Percentiles rank a stretch among this genome's conserved stretches.
These are phyloP conservation scores for Agrochola macilenta DNA, from an alignment of 2,888 invertebrate genomes.

Conservation along the genomic window DNA sequence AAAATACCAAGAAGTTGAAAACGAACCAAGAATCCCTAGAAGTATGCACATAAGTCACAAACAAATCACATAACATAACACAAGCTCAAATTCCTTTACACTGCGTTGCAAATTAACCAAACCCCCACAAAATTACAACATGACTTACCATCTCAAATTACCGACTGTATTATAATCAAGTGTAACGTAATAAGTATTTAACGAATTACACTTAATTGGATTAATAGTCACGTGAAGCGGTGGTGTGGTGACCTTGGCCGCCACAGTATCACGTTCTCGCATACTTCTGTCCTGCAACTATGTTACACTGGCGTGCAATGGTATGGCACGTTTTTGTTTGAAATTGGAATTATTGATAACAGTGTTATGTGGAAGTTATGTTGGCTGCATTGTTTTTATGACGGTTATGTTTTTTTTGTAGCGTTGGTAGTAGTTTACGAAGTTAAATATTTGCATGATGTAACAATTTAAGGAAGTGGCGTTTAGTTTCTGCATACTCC, in stretches of 20 bases:
- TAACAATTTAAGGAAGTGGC: neutral
- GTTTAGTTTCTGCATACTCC: neutral
- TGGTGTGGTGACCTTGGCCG: slow-evolving; percentile 64
- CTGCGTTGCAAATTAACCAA: slow-evolving; percentile 30
- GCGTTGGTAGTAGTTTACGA: neutral
- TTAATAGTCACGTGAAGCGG: slow-evolving; percentile 66
- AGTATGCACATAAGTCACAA: neutral
- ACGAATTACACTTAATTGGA: slow-evolving; percentile 59
- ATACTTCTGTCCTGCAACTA: slow-evolving; percentile 53
- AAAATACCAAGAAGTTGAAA: neutral
- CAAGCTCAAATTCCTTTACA: slow-evolving; percentile 12
- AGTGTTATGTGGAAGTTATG: slow-evolving; percentile 31
- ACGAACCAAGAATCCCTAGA: neutral
- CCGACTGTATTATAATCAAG: slow-evolving; percentile 9
- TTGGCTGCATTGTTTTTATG: slow-evolving; percentile 12
- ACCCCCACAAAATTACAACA: slow-evolving; percentile 38
- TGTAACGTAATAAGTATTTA: slow-evolving; percentile 45
- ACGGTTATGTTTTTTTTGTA: slow-evolving; percentile 24
- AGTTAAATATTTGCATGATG: neutral
- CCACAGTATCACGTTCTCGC: slow-evolving; percentile 63
- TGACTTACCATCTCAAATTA: slow-evolving; percentile 41
- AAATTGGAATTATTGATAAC: slow-evolving; percentile 55
- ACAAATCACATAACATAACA: slow-evolving; percentile 11
- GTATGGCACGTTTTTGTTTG: slow-evolving; percentile 56
- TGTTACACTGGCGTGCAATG: slow-evolving; percentile 54